These are phyloP conservation scores for Thermophis baileyi DNA, from an alignment of 2,113 vertebrate species.

Conservation along the genomic window DNA sequence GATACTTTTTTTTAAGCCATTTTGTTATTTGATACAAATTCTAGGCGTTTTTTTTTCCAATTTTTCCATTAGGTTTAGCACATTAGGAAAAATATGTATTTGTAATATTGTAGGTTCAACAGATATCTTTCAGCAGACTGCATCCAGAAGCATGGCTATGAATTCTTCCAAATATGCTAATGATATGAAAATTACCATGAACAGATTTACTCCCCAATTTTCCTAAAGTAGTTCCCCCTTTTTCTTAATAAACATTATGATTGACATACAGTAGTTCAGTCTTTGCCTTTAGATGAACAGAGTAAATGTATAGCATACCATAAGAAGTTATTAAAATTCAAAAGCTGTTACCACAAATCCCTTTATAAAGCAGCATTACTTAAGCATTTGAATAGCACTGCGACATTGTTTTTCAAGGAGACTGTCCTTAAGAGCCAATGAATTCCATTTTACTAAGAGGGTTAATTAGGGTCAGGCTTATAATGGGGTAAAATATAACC, in stretches of 20 bases:
- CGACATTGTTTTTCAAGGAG: slow-evolving; percentile 60
- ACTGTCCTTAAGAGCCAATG: slow-evolving; percentile 63
- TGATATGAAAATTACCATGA: neutral
- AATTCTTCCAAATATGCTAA: slow-evolving; percentile 15
- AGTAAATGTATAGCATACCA: slow-evolving; percentile 44
- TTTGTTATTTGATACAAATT: neutral
- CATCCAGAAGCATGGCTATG: neutral
- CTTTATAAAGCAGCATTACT: slow-evolving; percentile 53
- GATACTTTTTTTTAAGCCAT: neutral
- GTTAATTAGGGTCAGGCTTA: slow-evolving; percentile 71
- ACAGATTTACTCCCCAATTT: neutral
- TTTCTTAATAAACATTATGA: neutral
- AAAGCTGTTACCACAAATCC: slow-evolving; percentile 61
- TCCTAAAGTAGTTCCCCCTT: neutral
- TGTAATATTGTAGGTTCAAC: neutral
- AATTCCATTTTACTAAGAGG: slow-evolving; percentile 62
- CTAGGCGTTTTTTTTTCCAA: neutral
- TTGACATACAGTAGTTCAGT: slow-evolving; percentile 20
- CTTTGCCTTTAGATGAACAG: slow-evolving; percentile 42
- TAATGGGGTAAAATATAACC: slow-evolving; percentile 53
- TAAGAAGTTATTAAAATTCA: slow-evolving; percentile 63
- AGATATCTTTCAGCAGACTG: neutral
- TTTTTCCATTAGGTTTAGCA: neutral
- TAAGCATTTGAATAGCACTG: slow-evolving; percentile 55
- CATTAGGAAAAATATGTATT: neutral